Conservation (phyloP, 2,113 vertebrate genomes). For the Rhineura floridana region DNA sequence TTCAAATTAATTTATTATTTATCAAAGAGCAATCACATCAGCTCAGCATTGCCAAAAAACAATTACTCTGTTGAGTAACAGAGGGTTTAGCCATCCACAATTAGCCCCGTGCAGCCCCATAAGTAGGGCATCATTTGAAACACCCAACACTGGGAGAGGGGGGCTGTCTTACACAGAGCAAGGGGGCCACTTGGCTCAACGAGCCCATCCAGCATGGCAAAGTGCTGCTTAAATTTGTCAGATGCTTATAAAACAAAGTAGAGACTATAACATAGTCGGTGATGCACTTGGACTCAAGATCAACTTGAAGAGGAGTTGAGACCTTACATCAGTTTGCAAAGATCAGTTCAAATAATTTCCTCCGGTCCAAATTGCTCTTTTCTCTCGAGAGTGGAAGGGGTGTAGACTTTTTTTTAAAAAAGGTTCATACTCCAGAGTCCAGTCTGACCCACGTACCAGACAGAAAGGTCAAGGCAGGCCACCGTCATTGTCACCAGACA, state of each 20-base stretch:
- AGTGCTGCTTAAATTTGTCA: neutral
- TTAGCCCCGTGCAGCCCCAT: neutral
- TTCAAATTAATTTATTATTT: slow-evolving; percentile 8
- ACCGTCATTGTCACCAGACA: neutral
- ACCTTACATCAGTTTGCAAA: neutral
- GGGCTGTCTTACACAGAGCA: neutral
- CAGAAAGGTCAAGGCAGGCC: neutral
- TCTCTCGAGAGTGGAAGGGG: neutral
- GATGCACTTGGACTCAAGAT: neutral
- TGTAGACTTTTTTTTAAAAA: neutral
- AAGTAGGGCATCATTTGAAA: neutral
- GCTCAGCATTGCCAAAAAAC: neutral
- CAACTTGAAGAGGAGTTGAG: neutral
- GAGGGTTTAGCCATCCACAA: neutral
- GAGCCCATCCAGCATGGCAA: neutral
- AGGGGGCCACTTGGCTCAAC: neutral
- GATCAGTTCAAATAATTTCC: neutral
- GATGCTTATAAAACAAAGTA: neutral
- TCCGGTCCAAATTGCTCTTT: neutral
- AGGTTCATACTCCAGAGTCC: slow-evolving; percentile 1
- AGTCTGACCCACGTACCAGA: neutral
- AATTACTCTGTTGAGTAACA: neutral
- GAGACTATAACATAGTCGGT: neutral
- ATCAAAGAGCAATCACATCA: neutral
- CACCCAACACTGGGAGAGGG: neutral